Percentiles rank a stretch among this genome's conserved stretches.
These are phyloP conservation scores for Fabriciana adippe DNA, from an alignment of 2,888 invertebrate species.

Conservation along the genomic window DNA sequence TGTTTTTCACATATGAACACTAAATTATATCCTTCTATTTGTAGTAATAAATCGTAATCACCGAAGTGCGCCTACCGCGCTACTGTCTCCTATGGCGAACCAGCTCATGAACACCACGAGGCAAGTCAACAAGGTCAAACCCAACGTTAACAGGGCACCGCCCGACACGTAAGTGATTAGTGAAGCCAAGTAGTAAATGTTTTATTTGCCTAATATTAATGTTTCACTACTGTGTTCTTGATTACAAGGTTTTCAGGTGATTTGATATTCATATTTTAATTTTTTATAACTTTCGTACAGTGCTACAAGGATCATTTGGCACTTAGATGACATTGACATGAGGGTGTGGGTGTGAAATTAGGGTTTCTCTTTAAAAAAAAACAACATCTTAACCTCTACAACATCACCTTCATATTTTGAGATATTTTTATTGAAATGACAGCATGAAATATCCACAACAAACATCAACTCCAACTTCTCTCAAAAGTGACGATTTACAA, in stretches of 20 bases:
- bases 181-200: slow-evolving; percentile 4
- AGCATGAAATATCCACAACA: no score
- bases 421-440: no score
- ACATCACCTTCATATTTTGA: no score
- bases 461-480: no score
- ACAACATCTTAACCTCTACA: no score
- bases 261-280: slow-evolving; percentile 10
- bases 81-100: slow-evolving; percentile 84
- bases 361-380: no score
- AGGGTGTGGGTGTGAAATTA: no score
- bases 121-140: slow-evolving; percentile 95
- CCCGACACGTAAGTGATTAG: slow-evolving; percentile 85
- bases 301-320: no score
- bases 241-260: slow-evolving; percentile 8
- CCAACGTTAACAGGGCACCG: slow-evolving; percentile 90
- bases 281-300: slow-evolving; percentile 5
- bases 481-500: no score
- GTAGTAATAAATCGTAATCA: slow-evolving; percentile 91
- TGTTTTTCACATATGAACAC: background rate
- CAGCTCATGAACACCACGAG: slow-evolving; percentile 89
- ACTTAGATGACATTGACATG: no score
- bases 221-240: background rate
- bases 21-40: slow-evolving; percentile 1
- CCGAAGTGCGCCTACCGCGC: slow-evolving; percentile 86
- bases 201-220: slow-evolving; percentile 7